Evolutionary conservation across 2,888 invertebrate species (phyloP).

Genomic region (Aproaerema taeniolella): DNA sequence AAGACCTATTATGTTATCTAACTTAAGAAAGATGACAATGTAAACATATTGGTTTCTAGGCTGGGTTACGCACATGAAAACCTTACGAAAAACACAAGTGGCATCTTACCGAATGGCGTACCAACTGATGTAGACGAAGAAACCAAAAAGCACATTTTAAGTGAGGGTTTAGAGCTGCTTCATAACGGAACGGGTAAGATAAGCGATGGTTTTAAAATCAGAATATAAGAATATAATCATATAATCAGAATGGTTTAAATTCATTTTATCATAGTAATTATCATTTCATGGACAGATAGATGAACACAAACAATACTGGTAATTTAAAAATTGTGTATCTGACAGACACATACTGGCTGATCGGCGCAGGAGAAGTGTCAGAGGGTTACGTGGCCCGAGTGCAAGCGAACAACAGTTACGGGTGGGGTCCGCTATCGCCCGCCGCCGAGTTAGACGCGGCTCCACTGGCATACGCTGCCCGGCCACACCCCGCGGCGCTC

Average conservation of each 20-base stretch:
- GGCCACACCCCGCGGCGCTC: slow-evolving; percentile 75
- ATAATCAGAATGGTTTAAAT: no score
- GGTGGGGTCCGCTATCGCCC: slow-evolving; percentile 88
- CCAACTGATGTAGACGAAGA: slow-evolving; percentile 52
- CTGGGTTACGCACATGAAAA: slow-evolving; percentile 32
- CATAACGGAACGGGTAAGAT: slow-evolving; percentile 86
- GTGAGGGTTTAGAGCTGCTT: slow-evolving; percentile 76
- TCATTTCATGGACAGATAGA: no score
- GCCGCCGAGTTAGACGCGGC: slow-evolving; percentile 71
- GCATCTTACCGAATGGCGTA: slow-evolving; percentile 39
- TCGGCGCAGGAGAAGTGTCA: slow-evolving; percentile 80
- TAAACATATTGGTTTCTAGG: no score
- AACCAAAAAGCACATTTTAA: slow-evolving; percentile 50
- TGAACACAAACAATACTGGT: no score
- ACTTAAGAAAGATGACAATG: no score
- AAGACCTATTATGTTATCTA: no score
- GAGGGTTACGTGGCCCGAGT: slow-evolving; percentile 85
- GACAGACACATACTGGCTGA: slow-evolving; percentile 87
- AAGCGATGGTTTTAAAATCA: no score
- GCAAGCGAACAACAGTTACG: slow-evolving; percentile 86
- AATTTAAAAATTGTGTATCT: no score
- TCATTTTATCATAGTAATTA: no score
- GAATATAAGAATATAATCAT: no score
- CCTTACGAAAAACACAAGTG: slow-evolving; percentile 47
- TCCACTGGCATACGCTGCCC: slow-evolving; percentile 42